A percentile compares a stretch with the other conserved stretches of the same genome.
Evolutionary conservation across 2,888 invertebrate species (phyloP).

Genomic region (Andricus quercusramuli): DNA sequence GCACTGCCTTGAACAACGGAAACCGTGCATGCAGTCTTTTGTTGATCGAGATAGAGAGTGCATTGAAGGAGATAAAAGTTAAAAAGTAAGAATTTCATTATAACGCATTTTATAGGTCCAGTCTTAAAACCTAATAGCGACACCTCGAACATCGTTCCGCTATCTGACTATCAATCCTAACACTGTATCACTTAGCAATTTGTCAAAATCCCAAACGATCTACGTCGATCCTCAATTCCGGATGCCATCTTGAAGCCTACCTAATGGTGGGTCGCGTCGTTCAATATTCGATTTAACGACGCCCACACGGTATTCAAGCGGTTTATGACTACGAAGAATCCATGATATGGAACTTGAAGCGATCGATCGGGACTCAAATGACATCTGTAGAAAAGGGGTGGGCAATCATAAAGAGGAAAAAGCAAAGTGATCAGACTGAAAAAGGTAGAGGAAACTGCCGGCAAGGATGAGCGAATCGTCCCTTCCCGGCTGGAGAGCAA

Average conservation of each 20-base stretch:
- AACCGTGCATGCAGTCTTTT: no score
- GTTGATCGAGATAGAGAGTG: no score
- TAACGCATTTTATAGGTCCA: no score
- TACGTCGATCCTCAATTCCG: constrained; percentile 17
- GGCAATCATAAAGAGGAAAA: constrained; percentile 3
- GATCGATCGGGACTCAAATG: constrained; percentile 27
- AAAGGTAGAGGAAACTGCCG: constrained; percentile 1
- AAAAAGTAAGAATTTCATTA: no score
- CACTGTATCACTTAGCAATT: constrained; percentile 30
- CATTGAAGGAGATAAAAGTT: no score
- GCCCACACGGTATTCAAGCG: constrained; percentile 15
- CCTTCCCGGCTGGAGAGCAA: constrained; percentile 63
- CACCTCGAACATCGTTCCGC: no score
- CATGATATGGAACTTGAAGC: constrained; percentile 22
- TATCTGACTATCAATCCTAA: neutral
- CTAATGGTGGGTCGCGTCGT: constrained; percentile 2
- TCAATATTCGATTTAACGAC: constrained; percentile 34
- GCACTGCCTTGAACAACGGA: no score
- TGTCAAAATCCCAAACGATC: constrained; percentile 29
- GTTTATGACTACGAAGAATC: constrained; percentile 17
- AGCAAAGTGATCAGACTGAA: neutral
- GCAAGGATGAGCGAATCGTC: constrained; percentile 31
- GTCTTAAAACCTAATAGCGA: no score
- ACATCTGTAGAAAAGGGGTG: neutral
- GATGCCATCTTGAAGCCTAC: constrained; percentile 22